Percentiles rank a stretch among this genome's conserved stretches.
These are phyloP conservation scores for Elysia crispata DNA, from an alignment of 2,888 invertebrate genomes.

Conservation along the genomic window DNA sequence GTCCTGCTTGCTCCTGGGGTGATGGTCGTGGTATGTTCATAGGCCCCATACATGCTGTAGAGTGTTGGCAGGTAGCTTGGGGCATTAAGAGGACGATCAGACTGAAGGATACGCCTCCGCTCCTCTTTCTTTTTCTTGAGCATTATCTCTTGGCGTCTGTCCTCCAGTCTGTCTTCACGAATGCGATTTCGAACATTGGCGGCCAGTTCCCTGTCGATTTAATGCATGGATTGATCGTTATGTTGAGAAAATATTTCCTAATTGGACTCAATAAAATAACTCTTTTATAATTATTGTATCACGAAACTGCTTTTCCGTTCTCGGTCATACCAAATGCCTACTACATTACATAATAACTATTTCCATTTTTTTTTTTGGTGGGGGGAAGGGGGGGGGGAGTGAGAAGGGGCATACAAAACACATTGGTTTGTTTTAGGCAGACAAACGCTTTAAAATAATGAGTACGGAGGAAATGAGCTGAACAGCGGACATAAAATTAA, in stretches of 20 bases:
- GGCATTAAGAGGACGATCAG: conserved; percentile 50
- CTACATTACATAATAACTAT: no score
- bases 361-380: no score
- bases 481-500: no score
- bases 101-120: conserved; percentile 61
- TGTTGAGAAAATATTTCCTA: no score
- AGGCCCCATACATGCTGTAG: conserved; percentile 51
- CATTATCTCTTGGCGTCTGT: conserved; percentile 59
- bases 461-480: no score
- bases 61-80: conserved; percentile 47
- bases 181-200: conserved; percentile 65
- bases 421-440: no score
- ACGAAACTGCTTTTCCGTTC: neutral
- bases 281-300: neutral
- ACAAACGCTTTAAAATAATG: no score
- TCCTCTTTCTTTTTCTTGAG: conserved; percentile 62
- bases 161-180: conserved; percentile 63
- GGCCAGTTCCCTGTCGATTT: conserved; percentile 52
- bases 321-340: no score
- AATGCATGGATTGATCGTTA: neutral
- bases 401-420: no score
- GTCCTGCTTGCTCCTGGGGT: neutral
- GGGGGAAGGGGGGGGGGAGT: no score
- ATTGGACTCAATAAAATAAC: neutral
- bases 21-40: neutral